These are phyloP conservation scores for Monodelphis domestica DNA, from an alignment of 2,797 vertebrate genomes.

Conservation along the genomic window DNA sequence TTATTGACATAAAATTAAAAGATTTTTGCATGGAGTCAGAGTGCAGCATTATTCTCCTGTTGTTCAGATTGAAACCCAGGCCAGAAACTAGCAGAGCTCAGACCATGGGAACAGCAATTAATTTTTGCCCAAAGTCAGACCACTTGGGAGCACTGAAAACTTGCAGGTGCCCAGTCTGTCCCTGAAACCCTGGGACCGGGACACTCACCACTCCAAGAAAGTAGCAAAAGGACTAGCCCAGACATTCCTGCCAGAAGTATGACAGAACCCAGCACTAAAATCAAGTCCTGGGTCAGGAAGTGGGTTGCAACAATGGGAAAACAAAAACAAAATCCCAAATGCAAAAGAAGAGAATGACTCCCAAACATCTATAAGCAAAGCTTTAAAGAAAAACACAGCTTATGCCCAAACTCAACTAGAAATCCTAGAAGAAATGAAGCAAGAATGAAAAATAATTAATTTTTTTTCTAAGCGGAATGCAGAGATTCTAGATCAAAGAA, in stretches of 20 bases:
- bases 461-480: not conserved
- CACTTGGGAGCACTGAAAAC: not conserved
- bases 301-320: not conserved
- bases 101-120: not conserved
- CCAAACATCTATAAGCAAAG: not conserved
- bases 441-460: not conserved
- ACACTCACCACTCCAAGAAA: not conserved
- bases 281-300: not conserved
- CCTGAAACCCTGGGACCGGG: not conserved
- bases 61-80: not conserved
- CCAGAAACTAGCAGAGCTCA: not conserved
- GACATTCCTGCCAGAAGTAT: not conserved
- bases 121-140: not conserved
- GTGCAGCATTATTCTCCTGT: not conserved
- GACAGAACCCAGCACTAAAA: not conserved
- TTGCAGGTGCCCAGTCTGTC: not conserved
- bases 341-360: not conserved
- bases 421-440: not conserved
- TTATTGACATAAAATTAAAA: not conserved
- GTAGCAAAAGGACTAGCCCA: not conserved
- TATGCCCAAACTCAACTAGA: not conserved
- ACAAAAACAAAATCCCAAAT: not conserved
- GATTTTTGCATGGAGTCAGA: not conserved
- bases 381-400: not conserved
- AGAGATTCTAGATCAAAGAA: not conserved